Percentiles rank a stretch among this genome's conserved stretches.
Evolutionary conservation across 1,140 invertebrate genomes (phyloP).

Genomic region (Polyergus mexicanus): DNA sequence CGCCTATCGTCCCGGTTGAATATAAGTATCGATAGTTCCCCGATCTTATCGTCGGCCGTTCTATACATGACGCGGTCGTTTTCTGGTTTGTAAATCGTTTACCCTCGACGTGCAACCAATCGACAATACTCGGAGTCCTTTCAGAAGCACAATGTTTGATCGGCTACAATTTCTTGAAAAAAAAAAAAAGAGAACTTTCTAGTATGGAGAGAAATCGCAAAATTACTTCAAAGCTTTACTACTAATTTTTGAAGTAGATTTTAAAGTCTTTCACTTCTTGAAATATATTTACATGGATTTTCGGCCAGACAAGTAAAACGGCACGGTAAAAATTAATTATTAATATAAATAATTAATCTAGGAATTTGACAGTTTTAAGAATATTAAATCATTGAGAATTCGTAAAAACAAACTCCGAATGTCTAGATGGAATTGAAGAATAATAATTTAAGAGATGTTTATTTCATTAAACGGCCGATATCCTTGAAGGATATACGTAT

Average conservation of each 20-base stretch:
- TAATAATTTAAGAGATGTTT: constrained; percentile 1
- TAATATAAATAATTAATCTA: not conserved
- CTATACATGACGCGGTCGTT: constrained; percentile 22
- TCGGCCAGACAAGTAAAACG: not conserved
- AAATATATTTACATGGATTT: not conserved
- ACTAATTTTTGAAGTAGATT: not conserved
- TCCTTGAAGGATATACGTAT: constrained; percentile 1
- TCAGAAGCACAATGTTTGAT: not conserved
- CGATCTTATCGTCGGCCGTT: constrained; percentile 33
- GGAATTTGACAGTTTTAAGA: not conserved
- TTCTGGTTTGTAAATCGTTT: constrained; percentile 52
- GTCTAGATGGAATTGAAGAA: constrained; percentile 34
- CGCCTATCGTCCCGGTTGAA: constrained; percentile 10
- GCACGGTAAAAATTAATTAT: not conserved
- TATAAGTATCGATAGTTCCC: constrained; percentile 20
- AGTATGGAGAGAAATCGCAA: not conserved
- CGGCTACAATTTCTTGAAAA: not conserved
- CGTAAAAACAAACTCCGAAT: not conserved
- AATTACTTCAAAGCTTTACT: not conserved
- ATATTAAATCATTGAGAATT: not conserved
- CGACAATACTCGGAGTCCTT: not conserved
- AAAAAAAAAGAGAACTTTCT: not conserved
- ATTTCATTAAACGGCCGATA: constrained; percentile 44
- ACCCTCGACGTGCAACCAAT: constrained; percentile 5
- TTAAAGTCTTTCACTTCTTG: no score